These are phyloP conservation scores for Macropus fuliginosus DNA, from an alignment of 2,797 vertebrate species.

Conservation along the genomic window DNA sequence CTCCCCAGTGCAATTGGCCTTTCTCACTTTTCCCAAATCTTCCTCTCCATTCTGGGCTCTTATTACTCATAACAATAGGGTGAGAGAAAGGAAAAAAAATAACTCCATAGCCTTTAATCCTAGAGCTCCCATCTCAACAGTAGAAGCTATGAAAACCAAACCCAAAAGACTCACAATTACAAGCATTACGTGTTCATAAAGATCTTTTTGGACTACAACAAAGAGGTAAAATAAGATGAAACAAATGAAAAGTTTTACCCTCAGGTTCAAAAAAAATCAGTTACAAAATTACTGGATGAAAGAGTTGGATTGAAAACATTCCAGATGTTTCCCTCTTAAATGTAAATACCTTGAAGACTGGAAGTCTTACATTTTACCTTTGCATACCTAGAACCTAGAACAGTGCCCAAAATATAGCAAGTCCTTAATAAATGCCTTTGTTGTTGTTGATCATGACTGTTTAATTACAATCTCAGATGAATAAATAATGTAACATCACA, in stretches of 20 bases:
- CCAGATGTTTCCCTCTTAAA: not conserved
- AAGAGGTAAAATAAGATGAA: not conserved
- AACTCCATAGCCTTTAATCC: not conserved
- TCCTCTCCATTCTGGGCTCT: not conserved
- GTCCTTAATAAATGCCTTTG: not conserved
- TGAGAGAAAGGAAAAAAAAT: not conserved
- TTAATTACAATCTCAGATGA: not conserved
- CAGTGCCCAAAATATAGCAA: not conserved
- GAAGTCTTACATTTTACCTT: not conserved
- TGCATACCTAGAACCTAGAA: not conserved
- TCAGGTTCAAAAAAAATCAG: not conserved
- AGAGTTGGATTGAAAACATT: not conserved
- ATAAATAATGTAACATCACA: not conserved
- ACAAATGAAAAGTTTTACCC: not conserved
- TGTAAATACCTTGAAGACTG: not conserved
- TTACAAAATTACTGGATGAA: not conserved
- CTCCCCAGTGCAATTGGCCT: not conserved
- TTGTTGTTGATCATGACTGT: not conserved
- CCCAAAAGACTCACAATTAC: not conserved
- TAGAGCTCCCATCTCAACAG: not conserved
- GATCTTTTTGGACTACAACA: not conserved
- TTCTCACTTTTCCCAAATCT: constrained; percentile 6
- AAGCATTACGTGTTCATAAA: not conserved
- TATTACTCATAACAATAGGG: not conserved
- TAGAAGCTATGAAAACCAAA: not conserved